phyloP scores from a whole-genome alignment of 2,797 vertebrate genomes.

The Furcifer pardalis region DNA sequence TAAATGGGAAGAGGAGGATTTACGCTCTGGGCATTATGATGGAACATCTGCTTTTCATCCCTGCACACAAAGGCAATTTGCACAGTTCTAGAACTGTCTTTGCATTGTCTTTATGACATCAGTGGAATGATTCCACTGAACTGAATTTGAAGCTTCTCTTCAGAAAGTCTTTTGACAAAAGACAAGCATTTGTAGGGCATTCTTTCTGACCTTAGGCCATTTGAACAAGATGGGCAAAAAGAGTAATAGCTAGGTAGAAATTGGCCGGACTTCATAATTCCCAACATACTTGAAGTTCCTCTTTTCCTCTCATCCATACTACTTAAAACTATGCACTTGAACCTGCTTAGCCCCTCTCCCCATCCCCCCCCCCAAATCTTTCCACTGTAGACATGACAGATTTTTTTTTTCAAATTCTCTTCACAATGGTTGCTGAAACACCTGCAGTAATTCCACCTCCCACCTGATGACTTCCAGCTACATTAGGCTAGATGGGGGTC shows the following conservation, averaged over 20 bases:
- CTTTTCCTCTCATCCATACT: background rate
- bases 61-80: background rate
- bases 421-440: background rate
- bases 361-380: background rate
- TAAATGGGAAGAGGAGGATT: background rate
- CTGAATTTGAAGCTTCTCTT: background rate
- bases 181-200: background rate
- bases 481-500: too few species aligned
- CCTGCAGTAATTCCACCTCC: background rate
- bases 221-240: background rate
- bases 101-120: conserved; percentile 11
- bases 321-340: background rate
- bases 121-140: background rate
- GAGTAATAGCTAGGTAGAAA: background rate
- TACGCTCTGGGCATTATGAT: background rate
- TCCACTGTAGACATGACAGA: background rate
- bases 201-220: background rate
- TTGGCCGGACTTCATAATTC: background rate
- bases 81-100: conserved; percentile 4
- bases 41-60: background rate
- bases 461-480: too few species aligned
- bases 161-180: background rate
- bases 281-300: background rate
- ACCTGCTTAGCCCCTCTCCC: background rate
- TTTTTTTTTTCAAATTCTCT: background rate